A percentile compares a stretch with the other conserved stretches of the same genome.
These are phyloP conservation scores for Dicaeum eximium DNA, from an alignment of 2,113 vertebrate species.

Conservation along the genomic window DNA sequence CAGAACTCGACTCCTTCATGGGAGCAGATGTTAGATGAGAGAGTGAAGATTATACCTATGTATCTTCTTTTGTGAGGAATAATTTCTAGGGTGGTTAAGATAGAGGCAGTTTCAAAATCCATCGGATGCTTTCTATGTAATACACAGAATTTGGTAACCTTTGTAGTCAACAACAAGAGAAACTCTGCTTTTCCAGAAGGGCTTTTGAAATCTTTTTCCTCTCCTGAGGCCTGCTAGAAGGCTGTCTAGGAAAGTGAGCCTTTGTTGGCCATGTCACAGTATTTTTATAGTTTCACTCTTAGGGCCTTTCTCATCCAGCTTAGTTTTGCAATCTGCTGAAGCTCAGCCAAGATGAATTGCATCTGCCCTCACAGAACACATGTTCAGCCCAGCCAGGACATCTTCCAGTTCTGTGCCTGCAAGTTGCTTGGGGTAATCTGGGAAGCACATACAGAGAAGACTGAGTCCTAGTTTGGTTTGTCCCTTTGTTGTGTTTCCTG, in stretches of 20 bases:
- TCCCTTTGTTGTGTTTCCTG: neutral
- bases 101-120: neutral
- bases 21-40: neutral
- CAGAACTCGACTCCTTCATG: neutral
- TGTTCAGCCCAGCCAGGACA: neutral
- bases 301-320: neutral
- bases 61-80: neutral
- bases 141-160: neutral
- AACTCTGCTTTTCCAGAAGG: neutral
- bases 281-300: slow-evolving; percentile 16
- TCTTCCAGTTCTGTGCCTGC: neutral
- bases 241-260: slow-evolving; percentile 45
- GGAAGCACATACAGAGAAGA: neutral
- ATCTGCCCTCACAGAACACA: neutral
- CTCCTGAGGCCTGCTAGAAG: neutral
- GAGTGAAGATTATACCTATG: neutral
- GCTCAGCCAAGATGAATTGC: neutral
- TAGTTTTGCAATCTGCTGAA: slow-evolving; percentile 23
- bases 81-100: neutral
- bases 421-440: neutral
- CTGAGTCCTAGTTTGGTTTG: neutral
- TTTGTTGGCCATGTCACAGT: neutral
- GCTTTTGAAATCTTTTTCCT: slow-evolving; percentile 6
- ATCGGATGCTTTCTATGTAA: neutral
- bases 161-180: neutral